A percentile compares a stretch with the other conserved stretches of the same genome.
phyloP scores from a whole-genome alignment of 1,140 invertebrate species.

The Drosophila triauraria region DNA sequence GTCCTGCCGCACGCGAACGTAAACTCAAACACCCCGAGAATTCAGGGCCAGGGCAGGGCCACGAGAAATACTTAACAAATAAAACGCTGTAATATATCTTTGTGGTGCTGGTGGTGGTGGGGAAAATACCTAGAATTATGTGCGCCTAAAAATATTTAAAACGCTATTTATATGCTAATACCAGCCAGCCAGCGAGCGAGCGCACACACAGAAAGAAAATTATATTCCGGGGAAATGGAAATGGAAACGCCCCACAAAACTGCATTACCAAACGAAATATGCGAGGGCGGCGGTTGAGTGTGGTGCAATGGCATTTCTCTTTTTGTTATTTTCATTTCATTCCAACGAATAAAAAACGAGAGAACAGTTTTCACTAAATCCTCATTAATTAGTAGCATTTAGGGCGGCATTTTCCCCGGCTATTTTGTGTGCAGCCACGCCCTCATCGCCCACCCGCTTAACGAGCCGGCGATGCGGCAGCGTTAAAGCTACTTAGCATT shows the following conservation, averaged over 20 bases:
- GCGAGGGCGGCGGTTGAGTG: slow-evolving; percentile 35
- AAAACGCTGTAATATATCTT: slow-evolving; percentile 66
- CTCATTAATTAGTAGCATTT: slow-evolving; percentile 84
- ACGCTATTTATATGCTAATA: slow-evolving; percentile 82
- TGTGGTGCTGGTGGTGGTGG: slow-evolving; percentile 29
- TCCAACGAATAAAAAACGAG: slow-evolving; percentile 39
- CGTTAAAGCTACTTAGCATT: slow-evolving; percentile 80
- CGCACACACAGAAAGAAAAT: slow-evolving; percentile 33
- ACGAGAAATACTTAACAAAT: slow-evolving; percentile 58
- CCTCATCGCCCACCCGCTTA: slow-evolving; percentile 42
- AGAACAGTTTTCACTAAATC: slow-evolving; percentile 80
- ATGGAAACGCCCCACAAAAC: slow-evolving; percentile 39
- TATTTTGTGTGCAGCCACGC: slow-evolving; percentile 52
- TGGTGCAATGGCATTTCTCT: slow-evolving; percentile 55
- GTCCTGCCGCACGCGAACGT: slow-evolving; percentile 43
- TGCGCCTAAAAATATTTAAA: slow-evolving; percentile 73
- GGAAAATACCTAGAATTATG: slow-evolving; percentile 68
- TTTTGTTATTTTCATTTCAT: slow-evolving; percentile 39
- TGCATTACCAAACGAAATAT: slow-evolving; percentile 36
- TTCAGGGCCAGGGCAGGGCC: slow-evolving; percentile 58
- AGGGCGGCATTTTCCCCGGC: slow-evolving; percentile 57
- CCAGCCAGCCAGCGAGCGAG: slow-evolving; percentile 2
- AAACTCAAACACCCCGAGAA: slow-evolving; percentile 42
- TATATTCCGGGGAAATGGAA: slow-evolving; percentile 27
- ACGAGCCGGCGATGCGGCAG: slow-evolving; percentile 52